Evolutionary conservation across 2,113 vertebrate species (phyloP), one percentile per base, ranked within the genome.

Genomic region (Fregata magnificens): DNA sequence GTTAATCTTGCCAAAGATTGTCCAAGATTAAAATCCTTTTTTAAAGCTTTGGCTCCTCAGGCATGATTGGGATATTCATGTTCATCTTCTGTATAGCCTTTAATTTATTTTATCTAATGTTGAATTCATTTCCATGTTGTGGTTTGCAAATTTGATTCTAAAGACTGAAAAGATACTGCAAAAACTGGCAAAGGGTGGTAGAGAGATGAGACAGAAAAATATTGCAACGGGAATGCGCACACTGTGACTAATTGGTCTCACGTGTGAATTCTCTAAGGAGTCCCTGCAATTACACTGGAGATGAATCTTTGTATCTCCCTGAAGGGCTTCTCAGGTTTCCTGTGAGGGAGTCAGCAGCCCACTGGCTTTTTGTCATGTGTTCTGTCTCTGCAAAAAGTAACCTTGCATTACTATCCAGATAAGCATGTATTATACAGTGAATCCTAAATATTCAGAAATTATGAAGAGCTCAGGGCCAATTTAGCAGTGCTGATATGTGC

Each of bases 191-290:
- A 77, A 26, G 25, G 9, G 2, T 28, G 9, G 16, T 14, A 62
- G 59, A 63, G 34, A 82, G n/a, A 79, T 9, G n/a, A 94, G 49
- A 52, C 19, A 76, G 65, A 82, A 65, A 81, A 93, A 22, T 18
- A 66, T 10, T 90, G 61, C 53, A 66, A 8, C 55, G 40, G 36
- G 80, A 82, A 86, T n/a, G 44, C 66, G 87, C 49, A 21, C 4
- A 70, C 45, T 69, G 52, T 76, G 78, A 79, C 92, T 95, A 84
- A 93, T 95, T 93, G 52, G 45, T 92, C 77, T 91, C 36, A 40
- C 4, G 4, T 36, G 53, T 66, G 49, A 91, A 36, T 45, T 82
- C 86, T 90, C 93, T 50, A 26, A 90, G 83, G 78, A 88, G 29
- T 79, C 58, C 31, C 61, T 56, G 50, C 77, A 92, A 92, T 92